Conservation (phyloP, 2,113 vertebrate genomes). For the Saccopteryx bilineata region DNA sequence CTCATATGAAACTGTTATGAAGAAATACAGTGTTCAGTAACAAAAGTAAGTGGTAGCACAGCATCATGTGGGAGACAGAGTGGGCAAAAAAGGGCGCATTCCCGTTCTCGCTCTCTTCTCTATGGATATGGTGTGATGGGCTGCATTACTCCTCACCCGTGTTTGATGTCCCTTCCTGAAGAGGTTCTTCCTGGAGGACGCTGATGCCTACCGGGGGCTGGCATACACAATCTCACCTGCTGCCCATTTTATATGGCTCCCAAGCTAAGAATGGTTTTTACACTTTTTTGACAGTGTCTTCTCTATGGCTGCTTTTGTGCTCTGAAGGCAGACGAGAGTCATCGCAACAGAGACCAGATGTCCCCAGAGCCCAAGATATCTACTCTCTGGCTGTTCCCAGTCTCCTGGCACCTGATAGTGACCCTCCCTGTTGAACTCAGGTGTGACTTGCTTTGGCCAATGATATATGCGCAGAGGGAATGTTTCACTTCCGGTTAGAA, state of each 20-base stretch:
- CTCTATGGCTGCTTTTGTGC: not conserved
- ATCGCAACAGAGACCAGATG: not conserved
- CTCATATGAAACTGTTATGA: not conserved
- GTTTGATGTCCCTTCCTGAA: not conserved
- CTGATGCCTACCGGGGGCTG: rapidly evolving
- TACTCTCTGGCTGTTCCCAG: not conserved
- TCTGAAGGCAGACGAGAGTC: not conserved
- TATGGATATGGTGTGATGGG: rapidly evolving
- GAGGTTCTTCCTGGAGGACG: not conserved
- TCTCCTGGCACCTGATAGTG: not conserved
- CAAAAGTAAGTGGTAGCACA: not conserved
- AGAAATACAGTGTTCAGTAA: not conserved
- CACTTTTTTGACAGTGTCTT: not conserved
- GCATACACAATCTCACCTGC: no score
- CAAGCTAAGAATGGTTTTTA: not conserved
- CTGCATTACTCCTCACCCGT: no score
- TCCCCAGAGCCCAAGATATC: not conserved
- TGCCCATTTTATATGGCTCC: not conserved
- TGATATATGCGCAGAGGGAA: not conserved
- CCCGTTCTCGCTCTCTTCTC: no score
- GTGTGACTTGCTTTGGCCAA: not conserved
- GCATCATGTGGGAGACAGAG: not conserved
- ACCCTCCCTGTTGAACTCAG: not conserved
- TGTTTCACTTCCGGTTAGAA: not conserved
- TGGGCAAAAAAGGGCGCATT: not conserved